Evolutionary conservation across 2,113 vertebrate genomes (phyloP).

Genomic region (Xyliphius kryptos): DNA sequence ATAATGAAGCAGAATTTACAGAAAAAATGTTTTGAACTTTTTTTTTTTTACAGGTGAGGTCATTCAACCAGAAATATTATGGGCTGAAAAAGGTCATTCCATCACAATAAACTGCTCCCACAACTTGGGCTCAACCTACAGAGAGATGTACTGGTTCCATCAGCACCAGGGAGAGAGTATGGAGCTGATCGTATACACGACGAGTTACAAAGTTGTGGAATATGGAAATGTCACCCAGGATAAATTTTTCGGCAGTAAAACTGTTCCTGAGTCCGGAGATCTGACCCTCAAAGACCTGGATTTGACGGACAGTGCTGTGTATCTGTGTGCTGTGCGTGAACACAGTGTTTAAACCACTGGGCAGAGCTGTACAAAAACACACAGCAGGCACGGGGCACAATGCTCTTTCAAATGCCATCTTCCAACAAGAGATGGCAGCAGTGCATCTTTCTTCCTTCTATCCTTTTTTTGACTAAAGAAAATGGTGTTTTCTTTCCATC

Average conservation of each 20-base stretch:
- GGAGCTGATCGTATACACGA: conserved; percentile 40
- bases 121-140: fast-evolving
- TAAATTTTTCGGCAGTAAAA: conserved; percentile 24
- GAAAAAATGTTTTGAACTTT: not conserved
- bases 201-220: not conserved
- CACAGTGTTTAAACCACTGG: conserved; percentile 36
- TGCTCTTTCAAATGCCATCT: not conserved
- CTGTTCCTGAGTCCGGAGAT: conserved; percentile 11
- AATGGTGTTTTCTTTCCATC: not conserved
- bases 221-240: conserved; percentile 21
- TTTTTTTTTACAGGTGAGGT: conserved; percentile 21
- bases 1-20: not conserved
- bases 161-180: conserved; percentile 46
- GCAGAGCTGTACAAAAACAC: conserved; percentile 35
- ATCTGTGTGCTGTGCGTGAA: conserved; percentile 37
- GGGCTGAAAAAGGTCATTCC: not conserved
- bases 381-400: not conserved
- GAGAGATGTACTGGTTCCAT: conserved; percentile 56
- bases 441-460: not conserved
- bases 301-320: conserved; percentile 28
- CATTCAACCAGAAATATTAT: conserved; percentile 28
- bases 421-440: not conserved
- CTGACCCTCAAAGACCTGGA: conserved; percentile 36
- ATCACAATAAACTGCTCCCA: conserved; percentile 41
- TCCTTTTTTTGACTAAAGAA: too few species aligned